Conservation (phyloP, 2,888 invertebrate species). For the Troides oblongomaculatus region DNA sequence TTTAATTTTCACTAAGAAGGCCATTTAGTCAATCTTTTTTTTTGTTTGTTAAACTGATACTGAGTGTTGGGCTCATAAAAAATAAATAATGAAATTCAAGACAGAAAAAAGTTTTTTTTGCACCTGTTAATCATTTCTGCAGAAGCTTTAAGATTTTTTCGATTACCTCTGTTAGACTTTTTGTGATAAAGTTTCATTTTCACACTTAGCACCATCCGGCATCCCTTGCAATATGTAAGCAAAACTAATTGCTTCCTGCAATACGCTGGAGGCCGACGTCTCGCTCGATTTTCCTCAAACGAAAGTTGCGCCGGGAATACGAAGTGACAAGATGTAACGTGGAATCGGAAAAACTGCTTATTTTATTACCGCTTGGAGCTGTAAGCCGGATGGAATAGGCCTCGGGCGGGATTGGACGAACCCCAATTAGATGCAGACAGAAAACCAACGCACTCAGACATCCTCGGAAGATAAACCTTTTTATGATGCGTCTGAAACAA, state of each 20-base stretch:
- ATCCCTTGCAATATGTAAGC: conserved; percentile 35
- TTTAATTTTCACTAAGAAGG: no score
- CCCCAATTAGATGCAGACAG: conserved; percentile 54
- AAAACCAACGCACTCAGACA: conserved; percentile 30
- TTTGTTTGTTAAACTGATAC: no score
- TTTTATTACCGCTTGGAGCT: conserved; percentile 67
- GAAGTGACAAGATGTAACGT: conserved; percentile 71
- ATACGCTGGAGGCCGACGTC: conserved; percentile 50
- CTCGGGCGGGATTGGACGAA: conserved; percentile 52
- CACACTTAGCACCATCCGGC: conserved; percentile 34
- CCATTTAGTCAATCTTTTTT: no score
- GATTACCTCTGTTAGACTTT: background rate
- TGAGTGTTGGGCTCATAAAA: no score
- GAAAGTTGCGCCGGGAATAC: conserved; percentile 62
- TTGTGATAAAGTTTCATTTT: conserved; percentile 9
- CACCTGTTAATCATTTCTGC: background rate
- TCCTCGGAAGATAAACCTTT: conserved; percentile 6
- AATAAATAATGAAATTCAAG: no score
- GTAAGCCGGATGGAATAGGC: conserved; percentile 61
- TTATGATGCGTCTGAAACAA: conserved; percentile 5
- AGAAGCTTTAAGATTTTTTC: background rate
- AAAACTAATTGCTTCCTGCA: conserved; percentile 52
- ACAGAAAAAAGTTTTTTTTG: no score
- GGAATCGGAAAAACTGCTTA: conserved; percentile 76
- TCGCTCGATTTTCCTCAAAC: conserved; percentile 58